A percentile compares a stretch with the other conserved stretches of the same genome.
Conservation (phyloP, 2,797 vertebrate species). For the Phoxinus dragarum region DNA sequence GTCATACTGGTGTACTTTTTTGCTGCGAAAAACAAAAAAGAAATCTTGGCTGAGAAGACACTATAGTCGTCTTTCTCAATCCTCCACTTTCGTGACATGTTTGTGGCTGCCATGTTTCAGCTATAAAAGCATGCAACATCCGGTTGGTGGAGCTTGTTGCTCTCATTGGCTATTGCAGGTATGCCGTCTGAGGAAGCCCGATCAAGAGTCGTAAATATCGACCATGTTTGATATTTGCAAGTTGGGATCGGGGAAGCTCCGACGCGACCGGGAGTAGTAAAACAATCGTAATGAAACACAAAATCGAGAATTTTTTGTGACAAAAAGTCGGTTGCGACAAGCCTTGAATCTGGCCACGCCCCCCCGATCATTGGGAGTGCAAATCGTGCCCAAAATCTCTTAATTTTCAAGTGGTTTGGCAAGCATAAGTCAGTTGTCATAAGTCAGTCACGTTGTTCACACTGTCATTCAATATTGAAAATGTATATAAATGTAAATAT, state of each 20-base stretch:
- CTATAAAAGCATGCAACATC: not conserved
- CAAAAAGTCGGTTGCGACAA: not conserved
- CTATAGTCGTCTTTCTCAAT: not conserved
- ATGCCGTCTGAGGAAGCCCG: not conserved
- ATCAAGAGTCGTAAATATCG: not conserved
- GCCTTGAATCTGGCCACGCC: not conserved
- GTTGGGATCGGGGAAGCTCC: not conserved
- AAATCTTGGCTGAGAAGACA: not conserved
- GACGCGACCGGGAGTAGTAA: not conserved
- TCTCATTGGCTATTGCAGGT: not conserved
- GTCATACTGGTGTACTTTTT: not conserved
- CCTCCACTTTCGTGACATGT: not conserved
- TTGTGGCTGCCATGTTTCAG: not conserved
- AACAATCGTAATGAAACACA: not conserved
- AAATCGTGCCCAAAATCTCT: not conserved
- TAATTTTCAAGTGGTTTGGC: not conserved
- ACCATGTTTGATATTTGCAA: not conserved
- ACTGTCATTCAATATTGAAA: not conserved
- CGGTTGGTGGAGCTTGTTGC: not conserved
- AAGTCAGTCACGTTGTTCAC: not conserved
- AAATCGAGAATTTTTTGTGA: not conserved
- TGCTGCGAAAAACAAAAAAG: not conserved
- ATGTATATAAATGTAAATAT: not conserved
- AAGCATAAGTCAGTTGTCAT: not conserved
- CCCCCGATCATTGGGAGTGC: not conserved